Conservation (phyloP, 2,113 vertebrate genomes). For the Columba janthina region DNA sequence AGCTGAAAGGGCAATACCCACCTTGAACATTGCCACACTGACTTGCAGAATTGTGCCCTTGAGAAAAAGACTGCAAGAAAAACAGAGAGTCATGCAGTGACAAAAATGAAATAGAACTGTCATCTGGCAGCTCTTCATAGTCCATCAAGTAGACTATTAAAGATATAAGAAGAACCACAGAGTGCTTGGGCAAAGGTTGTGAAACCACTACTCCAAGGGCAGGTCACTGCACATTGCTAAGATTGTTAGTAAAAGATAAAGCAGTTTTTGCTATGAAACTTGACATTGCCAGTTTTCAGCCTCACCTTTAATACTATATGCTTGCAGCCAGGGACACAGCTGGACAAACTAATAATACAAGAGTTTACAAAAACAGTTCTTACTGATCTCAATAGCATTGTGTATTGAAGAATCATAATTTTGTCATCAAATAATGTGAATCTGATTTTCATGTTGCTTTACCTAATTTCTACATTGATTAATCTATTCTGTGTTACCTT, state of each 20-base stretch:
- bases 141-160: constrained; percentile 78
- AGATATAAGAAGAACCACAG: constrained; percentile 75
- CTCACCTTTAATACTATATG: constrained; percentile 48
- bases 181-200: constrained; percentile 77
- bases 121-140: constrained; percentile 81
- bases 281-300: constrained; percentile 31
- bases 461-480: not conserved
- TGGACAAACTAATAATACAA: constrained; percentile 41
- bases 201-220: constrained; percentile 76
- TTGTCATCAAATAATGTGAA: not conserved
- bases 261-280: constrained; percentile 28
- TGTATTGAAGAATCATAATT: not conserved
- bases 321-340: constrained; percentile 28
- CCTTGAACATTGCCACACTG: constrained; percentile 68
- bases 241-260: constrained; percentile 67
- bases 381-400: not conserved
- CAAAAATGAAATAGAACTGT: constrained; percentile 84
- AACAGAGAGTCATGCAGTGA: constrained; percentile 70
- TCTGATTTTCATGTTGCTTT: not conserved
- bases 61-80: constrained; percentile 74
- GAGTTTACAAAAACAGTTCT: not conserved
- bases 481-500: not conserved
- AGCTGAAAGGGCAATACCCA: constrained; percentile 72
- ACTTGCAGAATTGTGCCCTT: constrained; percentile 79
- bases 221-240: constrained; percentile 67